phyloP scores from a whole-genome alignment of 2,113 vertebrate species.

The Gorsachius goisagi region DNA sequence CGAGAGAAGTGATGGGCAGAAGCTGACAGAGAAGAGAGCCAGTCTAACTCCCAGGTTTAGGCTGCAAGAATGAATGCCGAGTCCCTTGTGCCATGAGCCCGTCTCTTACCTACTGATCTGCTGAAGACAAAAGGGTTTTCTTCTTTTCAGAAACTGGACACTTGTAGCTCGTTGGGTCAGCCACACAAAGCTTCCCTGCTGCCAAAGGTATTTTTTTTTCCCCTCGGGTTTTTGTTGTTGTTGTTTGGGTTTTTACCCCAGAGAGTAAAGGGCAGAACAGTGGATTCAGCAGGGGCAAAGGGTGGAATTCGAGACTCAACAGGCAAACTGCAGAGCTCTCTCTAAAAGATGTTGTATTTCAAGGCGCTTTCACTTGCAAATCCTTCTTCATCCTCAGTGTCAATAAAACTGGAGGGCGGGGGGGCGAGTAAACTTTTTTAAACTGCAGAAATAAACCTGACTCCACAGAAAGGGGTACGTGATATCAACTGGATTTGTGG shows the following conservation, averaged over 20 bases:
- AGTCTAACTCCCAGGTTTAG: neutral
- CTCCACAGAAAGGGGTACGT: neutral
- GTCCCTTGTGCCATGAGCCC: neutral
- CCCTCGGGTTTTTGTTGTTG: slow-evolving; percentile 38
- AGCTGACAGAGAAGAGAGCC: neutral
- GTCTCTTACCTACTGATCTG: slow-evolving; percentile 57
- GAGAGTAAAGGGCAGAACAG: slow-evolving; percentile 57
- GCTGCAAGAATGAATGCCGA: neutral
- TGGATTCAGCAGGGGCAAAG: slow-evolving; percentile 52
- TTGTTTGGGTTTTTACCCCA: slow-evolving; percentile 33
- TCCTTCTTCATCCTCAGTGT: slow-evolving; percentile 59
- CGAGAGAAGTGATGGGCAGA: neutral
- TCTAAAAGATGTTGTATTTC: slow-evolving; percentile 41
- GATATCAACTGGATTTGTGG: neutral
- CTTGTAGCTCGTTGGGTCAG: slow-evolving; percentile 41
- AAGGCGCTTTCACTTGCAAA: slow-evolving; percentile 63
- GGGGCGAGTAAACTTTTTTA: slow-evolving; percentile 9
- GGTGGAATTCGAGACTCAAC: slow-evolving; percentile 38
- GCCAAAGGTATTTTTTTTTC: slow-evolving; percentile 30
- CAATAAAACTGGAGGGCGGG: neutral
- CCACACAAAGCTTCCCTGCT: slow-evolving; percentile 55
- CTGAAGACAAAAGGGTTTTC: slow-evolving; percentile 57
- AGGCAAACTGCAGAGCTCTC: slow-evolving; percentile 4
- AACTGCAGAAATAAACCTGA: neutral
- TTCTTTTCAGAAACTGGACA: slow-evolving; percentile 58